Percentiles rank a stretch among this genome's conserved stretches.
Conservation (phyloP, 2,113 vertebrate species). For the Pelvicachromis taeniatus region DNA sequence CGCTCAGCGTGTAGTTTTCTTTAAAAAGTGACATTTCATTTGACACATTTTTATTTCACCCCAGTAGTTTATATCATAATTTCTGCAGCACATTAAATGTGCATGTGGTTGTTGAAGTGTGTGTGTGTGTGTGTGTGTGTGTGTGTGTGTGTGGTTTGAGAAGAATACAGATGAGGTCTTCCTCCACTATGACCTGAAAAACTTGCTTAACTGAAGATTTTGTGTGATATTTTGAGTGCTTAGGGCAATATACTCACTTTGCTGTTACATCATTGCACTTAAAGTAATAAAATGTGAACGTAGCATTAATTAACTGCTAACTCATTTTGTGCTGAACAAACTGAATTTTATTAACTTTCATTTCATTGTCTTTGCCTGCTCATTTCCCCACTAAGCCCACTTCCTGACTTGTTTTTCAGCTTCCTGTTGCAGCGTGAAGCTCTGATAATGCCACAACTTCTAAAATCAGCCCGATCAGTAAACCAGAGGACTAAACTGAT, state of each 20-base stretch:
- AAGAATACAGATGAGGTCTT: background rate
- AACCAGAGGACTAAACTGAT: background rate
- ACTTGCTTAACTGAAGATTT: background rate
- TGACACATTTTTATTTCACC: background rate
- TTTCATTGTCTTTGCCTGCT: background rate
- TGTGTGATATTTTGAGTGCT: background rate
- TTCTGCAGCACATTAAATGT: background rate
- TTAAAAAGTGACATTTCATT: slow-evolving; percentile 18
- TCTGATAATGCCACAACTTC: background rate
- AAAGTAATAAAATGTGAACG: background rate
- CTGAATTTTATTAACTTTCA: background rate
- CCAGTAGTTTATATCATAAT: background rate
- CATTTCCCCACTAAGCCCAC: background rate
- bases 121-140: background rate
- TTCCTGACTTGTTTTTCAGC: background rate
- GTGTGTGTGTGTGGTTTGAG: background rate
- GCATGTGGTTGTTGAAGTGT: background rate
- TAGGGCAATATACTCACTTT: background rate
- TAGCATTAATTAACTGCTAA: too few relatives aligned
- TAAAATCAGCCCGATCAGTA: rapidly evolving
- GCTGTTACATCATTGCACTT: background rate
- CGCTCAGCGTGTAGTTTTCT: background rate
- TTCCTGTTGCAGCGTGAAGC: background rate
- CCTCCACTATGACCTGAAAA: background rate
- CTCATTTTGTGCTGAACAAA: too few relatives aligned